These are phyloP conservation scores for Centropyge bicolor DNA, from an alignment of 2,797 vertebrate species.

Conservation along the genomic window DNA sequence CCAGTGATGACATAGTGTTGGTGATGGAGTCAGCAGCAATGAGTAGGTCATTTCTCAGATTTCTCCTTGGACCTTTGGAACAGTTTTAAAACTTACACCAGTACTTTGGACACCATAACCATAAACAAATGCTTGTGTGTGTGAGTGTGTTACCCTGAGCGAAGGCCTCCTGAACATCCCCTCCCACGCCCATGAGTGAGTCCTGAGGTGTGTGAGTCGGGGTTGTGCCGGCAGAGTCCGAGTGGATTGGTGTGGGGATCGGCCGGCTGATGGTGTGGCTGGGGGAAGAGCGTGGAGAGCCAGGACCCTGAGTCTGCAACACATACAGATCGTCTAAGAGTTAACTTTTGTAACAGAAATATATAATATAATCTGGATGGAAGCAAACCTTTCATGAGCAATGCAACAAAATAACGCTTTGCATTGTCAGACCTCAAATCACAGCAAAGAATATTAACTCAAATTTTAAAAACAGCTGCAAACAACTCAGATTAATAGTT, in stretches of 20 bases:
- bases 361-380: background rate
- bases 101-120: background rate
- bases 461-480: background rate
- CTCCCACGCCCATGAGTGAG: constrained; percentile 97
- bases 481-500: background rate
- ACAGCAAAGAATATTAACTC: constrained; percentile 9
- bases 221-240: constrained; percentile 93
- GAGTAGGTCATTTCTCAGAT: constrained; percentile 96
- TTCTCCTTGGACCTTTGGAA: constrained; percentile 92
- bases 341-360: background rate
- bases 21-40: constrained; percentile 99
- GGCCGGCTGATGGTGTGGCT: constrained; percentile 95
- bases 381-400: background rate
- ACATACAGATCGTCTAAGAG: constrained; percentile 40
- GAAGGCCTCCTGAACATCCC: constrained; percentile 98
- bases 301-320: constrained; percentile 94
- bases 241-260: constrained; percentile 95
- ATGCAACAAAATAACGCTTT: constrained; percentile 4
- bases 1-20: constrained; percentile 98
- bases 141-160: constrained; percentile 88
- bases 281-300: constrained; percentile 96
- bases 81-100: background rate
- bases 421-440: background rate
- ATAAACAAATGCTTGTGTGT: background rate
- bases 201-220: constrained; percentile 96